Evolutionary conservation across 2,113 vertebrate genomes (phyloP), one percentile per base, ranked within the genome.

Genomic region (Cynopterus brachyotis): DNA sequence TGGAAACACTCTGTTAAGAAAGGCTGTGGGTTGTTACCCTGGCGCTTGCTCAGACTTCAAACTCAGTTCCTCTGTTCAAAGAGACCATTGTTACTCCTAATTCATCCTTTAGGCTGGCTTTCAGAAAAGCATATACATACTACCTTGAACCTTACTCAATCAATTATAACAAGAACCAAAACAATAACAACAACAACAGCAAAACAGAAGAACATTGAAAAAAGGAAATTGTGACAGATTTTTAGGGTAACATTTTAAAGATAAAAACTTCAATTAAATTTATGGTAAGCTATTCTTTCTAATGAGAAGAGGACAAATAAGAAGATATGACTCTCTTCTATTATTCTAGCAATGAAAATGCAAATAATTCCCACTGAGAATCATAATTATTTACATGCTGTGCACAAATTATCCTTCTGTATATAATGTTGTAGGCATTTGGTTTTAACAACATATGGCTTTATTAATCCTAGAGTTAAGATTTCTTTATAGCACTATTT

Each of bases 1-100:
- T 19, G 45, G 40, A 97, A 30, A 47, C 30, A 42, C 78, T 88
- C 60, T 47, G 82, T 91, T 96, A 82, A 97, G 96, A 42, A 96
- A 55, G 17, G 11, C 57, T 57, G 59, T 82, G 57, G 72, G 79
- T 47, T 91, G 60, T 82, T 79, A 55, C 62, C 47, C 88, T 95
- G 60, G 42, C 60, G 30, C n/a, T 60, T 57, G n/a, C 30, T 47
- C 40, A 84, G 60, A 81, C 37, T 81, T 85, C n/a, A 89, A 81
- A 89, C 76, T 85, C 78, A 79, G 35, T 55, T 85, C 28, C 28
- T 93, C 82, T 81, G 50, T 60, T 94, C 75, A 67, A 83, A 91
- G 75, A 78, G 26, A 94, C 55, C 72, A 76, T 26, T 69, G 12
- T 88, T 93, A 62, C 78, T 95, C 37, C 50, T 57, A 73, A 86